Evolutionary conservation across 2,888 invertebrate genomes (phyloP).

Genomic region (Argyra leucocephala): DNA sequence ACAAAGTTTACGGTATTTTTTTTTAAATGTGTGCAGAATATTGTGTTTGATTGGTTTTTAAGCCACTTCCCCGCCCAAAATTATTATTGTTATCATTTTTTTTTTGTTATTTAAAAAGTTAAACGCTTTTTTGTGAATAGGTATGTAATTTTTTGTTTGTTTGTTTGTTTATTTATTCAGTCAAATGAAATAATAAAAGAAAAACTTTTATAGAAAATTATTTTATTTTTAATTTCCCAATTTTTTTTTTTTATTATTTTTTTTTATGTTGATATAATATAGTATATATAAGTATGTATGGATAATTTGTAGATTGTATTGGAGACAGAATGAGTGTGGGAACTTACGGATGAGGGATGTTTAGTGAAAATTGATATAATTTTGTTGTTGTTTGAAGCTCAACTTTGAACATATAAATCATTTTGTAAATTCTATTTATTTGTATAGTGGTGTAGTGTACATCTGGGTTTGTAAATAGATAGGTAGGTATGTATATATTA

Average conservation of each 20-base stretch:
- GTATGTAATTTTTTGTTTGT: not conserved
- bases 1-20: not conserved
- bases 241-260: not conserved
- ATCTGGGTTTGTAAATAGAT: too few relatives aligned
- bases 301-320: not conserved
- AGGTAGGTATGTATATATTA: too few relatives aligned
- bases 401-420: not conserved
- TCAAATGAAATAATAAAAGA: not conserved
- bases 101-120: not conserved
- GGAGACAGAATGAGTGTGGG: too few relatives aligned
- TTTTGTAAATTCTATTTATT: not conserved
- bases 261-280: not conserved
- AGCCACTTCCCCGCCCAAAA: not conserved
- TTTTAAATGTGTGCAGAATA: not conserved
- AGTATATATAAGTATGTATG: not conserved
- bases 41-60: slow-evolving; percentile 4
- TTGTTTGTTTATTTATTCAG: not conserved
- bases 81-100: not conserved
- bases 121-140: not conserved
- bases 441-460: too few relatives aligned
- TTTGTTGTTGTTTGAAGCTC: too few relatives aligned
- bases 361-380: too few relatives aligned
- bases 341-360: too few relatives aligned
- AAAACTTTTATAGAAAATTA: slow-evolving; percentile 3
- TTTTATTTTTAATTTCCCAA: not conserved